Base-by-base conservation (phyloP, 2,113 vertebrate species). In the Talpa occidentalis region DNA sequence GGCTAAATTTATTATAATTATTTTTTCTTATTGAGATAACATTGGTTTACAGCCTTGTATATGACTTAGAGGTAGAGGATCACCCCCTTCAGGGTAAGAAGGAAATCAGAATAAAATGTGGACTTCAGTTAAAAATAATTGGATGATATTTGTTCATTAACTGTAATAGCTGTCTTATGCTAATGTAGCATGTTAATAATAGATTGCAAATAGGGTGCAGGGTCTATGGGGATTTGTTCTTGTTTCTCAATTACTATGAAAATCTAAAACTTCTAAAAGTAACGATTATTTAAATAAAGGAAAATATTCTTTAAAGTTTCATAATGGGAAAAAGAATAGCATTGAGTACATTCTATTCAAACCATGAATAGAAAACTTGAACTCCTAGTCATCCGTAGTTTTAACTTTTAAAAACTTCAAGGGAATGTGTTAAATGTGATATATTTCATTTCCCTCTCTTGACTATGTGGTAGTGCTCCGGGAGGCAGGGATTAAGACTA, bases 401-500 rank as follows among this genome's bases (percentile, higher is more conserved):
- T 26, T 66, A 59, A 77, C 21, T 66, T 83, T 52, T 44, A 24
- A 79, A 62, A 10, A 10, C 74, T 88, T 85, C 4, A 80, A 42
- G 24, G 66, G 4, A 3, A 0, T 17, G 2, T 95, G 94, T 95
- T 95, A 90, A 92, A 56, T 72, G 49, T 95, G 66, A 11, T 15
- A 3, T 74, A 40, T 78, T 76, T 83, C 40, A 10, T 42, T 95
- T 97, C 67, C 12, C 17, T 1, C 12, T 88, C 37, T 52, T 85
- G 62, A 88, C 37, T 62, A 79, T 30, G 40, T 91, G 28, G 22
- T 9, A 10, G 47, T 85, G n/a, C 72, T 95, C 44, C 74, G 42
- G 26, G 3, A 95, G 80, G 87, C 49, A 6, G 40, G 37, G 28
- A 92, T 92, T 97, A 94, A 82, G 7, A 80, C 60, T 16, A 30